Evolutionary conservation across 2,888 invertebrate genomes (phyloP).

Genomic region (Sarcophaga variegata): DNA sequence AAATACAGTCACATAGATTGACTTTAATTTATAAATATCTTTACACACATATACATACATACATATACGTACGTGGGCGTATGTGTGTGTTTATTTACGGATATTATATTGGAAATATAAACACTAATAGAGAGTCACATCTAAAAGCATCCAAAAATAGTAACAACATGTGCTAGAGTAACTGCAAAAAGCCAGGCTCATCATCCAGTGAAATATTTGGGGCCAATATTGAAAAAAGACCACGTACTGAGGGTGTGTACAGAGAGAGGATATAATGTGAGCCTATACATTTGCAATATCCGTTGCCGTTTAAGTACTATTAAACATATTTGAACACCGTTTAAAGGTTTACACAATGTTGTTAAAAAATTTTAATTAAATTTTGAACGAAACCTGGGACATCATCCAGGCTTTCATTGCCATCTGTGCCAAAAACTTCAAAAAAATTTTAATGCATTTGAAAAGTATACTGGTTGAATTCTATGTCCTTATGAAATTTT

Average conservation of each 20-base stretch:
- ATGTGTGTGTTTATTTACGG: not conserved
- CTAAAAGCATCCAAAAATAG: not conserved
- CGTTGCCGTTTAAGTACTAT: too few relatives aligned
- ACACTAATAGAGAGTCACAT: not conserved
- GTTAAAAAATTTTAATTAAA: too few relatives aligned
- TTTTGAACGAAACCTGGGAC: too few relatives aligned
- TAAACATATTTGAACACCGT: too few relatives aligned
- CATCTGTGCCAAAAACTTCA: too few relatives aligned
- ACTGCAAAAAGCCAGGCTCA: not conserved
- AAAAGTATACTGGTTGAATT: too few relatives aligned
- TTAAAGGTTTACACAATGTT: too few relatives aligned
- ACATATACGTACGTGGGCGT: not conserved
- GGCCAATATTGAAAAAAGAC: not conserved
- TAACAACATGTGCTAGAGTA: not conserved
- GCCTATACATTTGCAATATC: not conserved
- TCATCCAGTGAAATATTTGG: not conserved
- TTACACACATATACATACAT: not conserved
- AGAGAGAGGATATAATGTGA: not conserved
- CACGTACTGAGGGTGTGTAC: not conserved
- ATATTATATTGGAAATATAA: not conserved
- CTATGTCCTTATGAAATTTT: too few relatives aligned
- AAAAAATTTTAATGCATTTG: too few relatives aligned
- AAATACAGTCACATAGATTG: not conserved
- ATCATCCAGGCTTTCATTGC: too few relatives aligned
- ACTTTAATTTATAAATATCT: conserved; percentile 9